Evolutionary conservation across 2,113 vertebrate species (phyloP).

Genomic region (Xyrauchen texanus): DNA sequence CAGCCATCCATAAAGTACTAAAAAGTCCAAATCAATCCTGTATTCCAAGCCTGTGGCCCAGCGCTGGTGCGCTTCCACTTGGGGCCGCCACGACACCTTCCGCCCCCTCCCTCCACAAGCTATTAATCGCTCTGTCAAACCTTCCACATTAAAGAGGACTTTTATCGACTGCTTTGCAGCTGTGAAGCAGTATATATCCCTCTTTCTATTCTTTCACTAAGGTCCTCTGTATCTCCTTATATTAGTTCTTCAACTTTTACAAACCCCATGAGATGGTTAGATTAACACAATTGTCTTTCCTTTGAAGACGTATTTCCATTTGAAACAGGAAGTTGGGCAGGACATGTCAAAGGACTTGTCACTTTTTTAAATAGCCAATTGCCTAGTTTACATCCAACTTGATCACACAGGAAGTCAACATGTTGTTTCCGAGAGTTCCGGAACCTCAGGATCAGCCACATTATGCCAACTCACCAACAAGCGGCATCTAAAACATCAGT

Average conservation of each 20-base stretch:
- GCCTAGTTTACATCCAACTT: too few species aligned
- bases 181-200: slow-evolving; percentile 42
- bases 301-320: too few species aligned
- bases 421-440: too few species aligned
- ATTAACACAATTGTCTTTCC: too few species aligned
- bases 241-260: neutral
- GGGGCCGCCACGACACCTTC: slow-evolving; percentile 48
- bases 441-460: too few species aligned
- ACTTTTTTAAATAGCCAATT: too few species aligned
- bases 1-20: neutral
- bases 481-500: too few species aligned
- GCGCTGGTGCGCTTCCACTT: slow-evolving; percentile 68
- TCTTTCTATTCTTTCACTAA: neutral
- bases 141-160: slow-evolving; percentile 59
- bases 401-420: too few species aligned
- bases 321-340: too few species aligned
- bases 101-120: slow-evolving; percentile 22
- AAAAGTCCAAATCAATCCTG: slow-evolving; percentile 8
- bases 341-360: too few species aligned
- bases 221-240: neutral
- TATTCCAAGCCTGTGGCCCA: slow-evolving; percentile 39
- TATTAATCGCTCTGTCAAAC: slow-evolving; percentile 44
- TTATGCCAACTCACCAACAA: too few species aligned
- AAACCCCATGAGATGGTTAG: neutral
- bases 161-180: slow-evolving; percentile 65